These are phyloP conservation scores for Patiria pectinifera DNA, from an alignment of 53 echinoderm and acorn worm genomes.

Conservation along the genomic window DNA sequence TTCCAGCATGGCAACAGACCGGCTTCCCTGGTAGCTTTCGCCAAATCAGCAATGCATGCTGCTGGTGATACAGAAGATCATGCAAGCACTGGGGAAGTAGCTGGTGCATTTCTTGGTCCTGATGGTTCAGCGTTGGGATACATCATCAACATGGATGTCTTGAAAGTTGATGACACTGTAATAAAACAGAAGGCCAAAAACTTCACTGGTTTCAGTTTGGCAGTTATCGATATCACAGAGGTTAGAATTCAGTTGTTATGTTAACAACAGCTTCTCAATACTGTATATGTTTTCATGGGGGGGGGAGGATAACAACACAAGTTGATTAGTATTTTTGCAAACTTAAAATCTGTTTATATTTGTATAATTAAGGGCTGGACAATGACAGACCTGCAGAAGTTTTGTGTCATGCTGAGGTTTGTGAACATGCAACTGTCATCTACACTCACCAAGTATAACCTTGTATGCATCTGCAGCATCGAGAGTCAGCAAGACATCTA, in stretches of 20 bases:
- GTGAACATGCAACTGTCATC: conserved; percentile 9
- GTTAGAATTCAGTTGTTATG: not conserved
- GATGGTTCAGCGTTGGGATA: conserved; percentile 4
- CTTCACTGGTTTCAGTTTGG: conserved; percentile 1
- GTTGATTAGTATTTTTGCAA: not conserved
- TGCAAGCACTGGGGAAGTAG: not conserved
- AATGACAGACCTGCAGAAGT: conserved; percentile 8
- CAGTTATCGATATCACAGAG: conserved; percentile 14
- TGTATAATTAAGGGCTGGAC: not conserved
- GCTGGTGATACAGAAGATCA: not conserved
- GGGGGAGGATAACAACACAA: not conserved
- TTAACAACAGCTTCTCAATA: not conserved
- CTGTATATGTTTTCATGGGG: not conserved
- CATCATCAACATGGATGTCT: conserved; percentile 15
- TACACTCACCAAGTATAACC: conserved; percentile 7
- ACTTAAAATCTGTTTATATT: not conserved
- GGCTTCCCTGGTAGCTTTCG: conserved; percentile 19
- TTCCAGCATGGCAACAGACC: conserved; percentile 31
- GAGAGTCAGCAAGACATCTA: not conserved
- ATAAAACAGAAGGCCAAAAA: not conserved
- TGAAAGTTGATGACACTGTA: conserved; percentile 26
- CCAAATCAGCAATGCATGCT: not conserved
- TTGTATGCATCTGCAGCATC: conserved; percentile 3
- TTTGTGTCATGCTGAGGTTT: conserved; percentile 22
- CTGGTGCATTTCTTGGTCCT: not conserved